These are phyloP conservation scores for Coenonympha arcania DNA, from an alignment of 2,888 invertebrate species.

Conservation along the genomic window DNA sequence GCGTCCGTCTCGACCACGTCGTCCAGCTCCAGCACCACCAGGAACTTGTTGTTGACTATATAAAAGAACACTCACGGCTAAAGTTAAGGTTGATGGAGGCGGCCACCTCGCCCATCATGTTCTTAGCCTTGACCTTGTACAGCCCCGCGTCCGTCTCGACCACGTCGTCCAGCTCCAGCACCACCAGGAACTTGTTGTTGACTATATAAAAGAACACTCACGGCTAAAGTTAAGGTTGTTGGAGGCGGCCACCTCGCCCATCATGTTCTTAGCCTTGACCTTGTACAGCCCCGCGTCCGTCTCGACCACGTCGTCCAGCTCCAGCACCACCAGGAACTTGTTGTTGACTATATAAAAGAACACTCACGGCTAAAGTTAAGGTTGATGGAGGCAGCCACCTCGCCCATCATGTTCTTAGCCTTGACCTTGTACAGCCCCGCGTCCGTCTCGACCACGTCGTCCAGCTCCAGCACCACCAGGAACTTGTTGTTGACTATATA, in stretches of 20 bases:
- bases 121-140: slow-evolving; percentile 97
- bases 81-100: slow-evolving; percentile 98
- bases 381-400: slow-evolving; percentile 96
- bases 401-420: slow-evolving; percentile 97
- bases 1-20: too few species aligned
- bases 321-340: slow-evolving; percentile 92
- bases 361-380: slow-evolving; percentile 98
- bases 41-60: too few species aligned
- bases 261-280: slow-evolving; percentile 96
- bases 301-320: slow-evolving; percentile 96
- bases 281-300: slow-evolving; percentile 96
- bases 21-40: too few species aligned
- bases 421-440: slow-evolving; percentile 97
- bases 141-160: slow-evolving; percentile 96
- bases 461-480: slow-evolving; percentile 92
- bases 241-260: slow-evolving; percentile 97
- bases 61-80: slow-evolving; percentile 86
- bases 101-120: slow-evolving; percentile 97
- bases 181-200: slow-evolving; percentile 90
- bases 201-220: slow-evolving; percentile 81
- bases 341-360: slow-evolving; percentile 77
- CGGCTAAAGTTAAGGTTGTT: slow-evolving; percentile 98
- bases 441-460: slow-evolving; percentile 96
- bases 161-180: slow-evolving; percentile 95
- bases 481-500: slow-evolving; percentile 87